These are phyloP conservation scores for Notospermus geniculatus DNA, from an alignment of 1,140 invertebrate genomes.

Conservation along the genomic window DNA sequence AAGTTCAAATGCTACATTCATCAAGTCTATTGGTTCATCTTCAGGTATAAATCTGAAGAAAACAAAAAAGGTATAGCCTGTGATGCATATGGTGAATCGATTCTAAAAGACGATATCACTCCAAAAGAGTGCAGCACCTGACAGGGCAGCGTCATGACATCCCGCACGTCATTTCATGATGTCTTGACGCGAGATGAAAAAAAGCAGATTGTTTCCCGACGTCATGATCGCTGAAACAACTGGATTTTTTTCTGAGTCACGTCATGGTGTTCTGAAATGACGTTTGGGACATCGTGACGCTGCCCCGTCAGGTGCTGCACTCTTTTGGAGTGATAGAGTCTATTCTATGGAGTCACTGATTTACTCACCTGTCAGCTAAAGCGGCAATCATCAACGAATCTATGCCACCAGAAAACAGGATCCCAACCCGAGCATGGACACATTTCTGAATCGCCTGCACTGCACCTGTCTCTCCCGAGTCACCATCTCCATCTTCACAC, in stretches of 20 bases:
- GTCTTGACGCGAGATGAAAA: no score
- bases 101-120: background rate
- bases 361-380: constrained; percentile 66
- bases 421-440: constrained; percentile 72
- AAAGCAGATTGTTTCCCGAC: no score
- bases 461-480: constrained; percentile 14
- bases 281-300: no score
- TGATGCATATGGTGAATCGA: background rate
- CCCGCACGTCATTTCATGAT: no score
- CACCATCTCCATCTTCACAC: constrained; percentile 22
- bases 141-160: no score
- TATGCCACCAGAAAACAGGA: constrained; percentile 93
- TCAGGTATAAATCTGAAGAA: constrained; percentile 61
- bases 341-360: no score
- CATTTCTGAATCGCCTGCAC: background rate
- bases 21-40: constrained; percentile 80
- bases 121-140: no score
- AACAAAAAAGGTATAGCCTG: background rate
- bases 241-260: no score
- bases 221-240: no score
- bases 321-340: no score
- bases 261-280: no score
- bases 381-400: constrained; percentile 88
- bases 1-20: constrained; percentile 92
- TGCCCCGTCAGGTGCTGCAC: no score